Percentiles rank a stretch among this genome's conserved stretches.
phyloP scores from a whole-genome alignment of 2,888 invertebrate genomes.

The Campoplex capitator region DNA sequence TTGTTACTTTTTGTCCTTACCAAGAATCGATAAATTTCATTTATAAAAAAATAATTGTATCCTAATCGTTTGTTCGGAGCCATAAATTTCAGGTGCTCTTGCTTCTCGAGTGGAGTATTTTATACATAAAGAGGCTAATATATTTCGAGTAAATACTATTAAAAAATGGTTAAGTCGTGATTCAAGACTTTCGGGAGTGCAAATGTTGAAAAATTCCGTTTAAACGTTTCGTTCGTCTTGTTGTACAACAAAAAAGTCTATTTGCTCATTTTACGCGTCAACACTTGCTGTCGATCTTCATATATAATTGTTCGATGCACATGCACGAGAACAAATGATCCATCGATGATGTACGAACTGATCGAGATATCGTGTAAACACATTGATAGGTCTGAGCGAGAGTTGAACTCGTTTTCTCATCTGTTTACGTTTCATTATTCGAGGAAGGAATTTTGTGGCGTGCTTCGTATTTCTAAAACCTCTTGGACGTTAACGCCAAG shows the following conservation, averaged over 20 bases:
- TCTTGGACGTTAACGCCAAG: slow-evolving; percentile 51
- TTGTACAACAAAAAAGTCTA: background rate
- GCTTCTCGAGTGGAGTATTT: background rate
- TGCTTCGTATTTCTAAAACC: slow-evolving; percentile 53
- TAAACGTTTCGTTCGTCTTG: too few species aligned
- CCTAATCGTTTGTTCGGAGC: slow-evolving; percentile 18
- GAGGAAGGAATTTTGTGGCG: slow-evolving; percentile 56
- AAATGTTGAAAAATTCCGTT: too few species aligned
- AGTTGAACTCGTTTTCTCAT: slow-evolving; percentile 30
- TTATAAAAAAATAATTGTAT: background rate
- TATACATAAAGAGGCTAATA: background rate
- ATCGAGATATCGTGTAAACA: slow-evolving; percentile 24
- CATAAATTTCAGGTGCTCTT: slow-evolving; percentile 13
- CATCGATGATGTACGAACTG: background rate
- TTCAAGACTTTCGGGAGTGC: background rate
- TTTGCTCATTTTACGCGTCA: background rate
- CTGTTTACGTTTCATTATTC: slow-evolving; percentile 65
- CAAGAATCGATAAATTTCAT: slow-evolving; percentile 12
- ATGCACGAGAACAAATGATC: background rate
- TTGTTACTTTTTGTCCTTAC: slow-evolving; percentile 33
- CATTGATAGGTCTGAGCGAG: slow-evolving; percentile 13
- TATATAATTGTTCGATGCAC: background rate
- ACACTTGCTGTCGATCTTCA: background rate
- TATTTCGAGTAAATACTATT: background rate
- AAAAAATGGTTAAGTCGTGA: background rate